Conservation (phyloP, 2,888 invertebrate genomes). For the Schrankia costaestrigalis region DNA sequence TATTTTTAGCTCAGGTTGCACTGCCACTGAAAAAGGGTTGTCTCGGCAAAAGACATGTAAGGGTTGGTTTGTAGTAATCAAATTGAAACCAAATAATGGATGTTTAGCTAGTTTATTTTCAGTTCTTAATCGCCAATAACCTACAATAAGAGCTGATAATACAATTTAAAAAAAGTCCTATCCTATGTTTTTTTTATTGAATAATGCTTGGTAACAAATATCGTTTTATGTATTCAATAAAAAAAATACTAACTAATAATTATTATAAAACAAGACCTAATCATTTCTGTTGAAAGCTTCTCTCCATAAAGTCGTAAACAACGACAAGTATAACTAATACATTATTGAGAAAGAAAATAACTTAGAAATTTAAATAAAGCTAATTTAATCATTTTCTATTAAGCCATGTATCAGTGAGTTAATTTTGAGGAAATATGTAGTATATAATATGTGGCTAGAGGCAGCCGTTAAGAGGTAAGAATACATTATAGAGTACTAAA, state of each 20-base stretch:
- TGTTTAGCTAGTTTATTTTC: constrained; percentile 80
- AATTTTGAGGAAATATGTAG: constrained; percentile 48
- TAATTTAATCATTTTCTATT: constrained; percentile 64
- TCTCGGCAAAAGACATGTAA: too few relatives aligned
- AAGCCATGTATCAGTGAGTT: constrained; percentile 63
- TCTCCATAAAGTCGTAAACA: constrained; percentile 25
- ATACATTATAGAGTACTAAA: constrained; percentile 39
- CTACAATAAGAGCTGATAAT: constrained; percentile 80
- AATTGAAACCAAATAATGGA: constrained; percentile 46
- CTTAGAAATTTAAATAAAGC: constrained; percentile 75
- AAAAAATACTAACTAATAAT: constrained; percentile 69
- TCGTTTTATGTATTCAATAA: constrained; percentile 77
- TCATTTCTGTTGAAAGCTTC: constrained; percentile 47
- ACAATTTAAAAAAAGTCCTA: constrained; percentile 78
- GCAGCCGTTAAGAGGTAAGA: constrained; percentile 41
- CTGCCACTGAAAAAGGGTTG: too few relatives aligned
- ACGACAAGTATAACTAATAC: constrained; percentile 30
- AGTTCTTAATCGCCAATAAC: constrained; percentile 81
- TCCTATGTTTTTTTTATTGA: constrained; percentile 73
- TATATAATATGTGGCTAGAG: constrained; percentile 35
- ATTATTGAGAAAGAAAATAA: constrained; percentile 64
- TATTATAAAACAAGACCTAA: constrained; percentile 65
- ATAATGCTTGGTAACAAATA: constrained; percentile 80
- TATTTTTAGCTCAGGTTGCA: too few relatives aligned
- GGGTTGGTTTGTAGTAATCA: constrained; percentile 7